phyloP scores from a whole-genome alignment of 1,140 invertebrate genomes.

The Zophobas atratus region DNA sequence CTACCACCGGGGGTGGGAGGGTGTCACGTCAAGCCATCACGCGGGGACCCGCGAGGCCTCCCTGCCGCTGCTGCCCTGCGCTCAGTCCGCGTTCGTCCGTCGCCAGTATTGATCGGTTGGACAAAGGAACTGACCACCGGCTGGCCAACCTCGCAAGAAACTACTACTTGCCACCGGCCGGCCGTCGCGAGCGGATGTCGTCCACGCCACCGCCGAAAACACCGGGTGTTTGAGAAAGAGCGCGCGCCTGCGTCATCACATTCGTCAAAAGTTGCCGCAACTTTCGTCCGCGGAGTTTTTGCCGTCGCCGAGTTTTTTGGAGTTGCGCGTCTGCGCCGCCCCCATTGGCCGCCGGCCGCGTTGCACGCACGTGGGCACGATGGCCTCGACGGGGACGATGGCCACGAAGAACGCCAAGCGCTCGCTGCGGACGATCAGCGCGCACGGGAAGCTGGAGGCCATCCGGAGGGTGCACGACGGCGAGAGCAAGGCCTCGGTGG shows the following conservation, averaged over 20 bases:
- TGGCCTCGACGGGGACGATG: constrained; percentile 50
- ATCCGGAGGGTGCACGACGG: constrained; percentile 86
- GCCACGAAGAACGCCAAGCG: constrained; percentile 74
- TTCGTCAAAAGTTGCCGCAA: constrained; percentile 57
- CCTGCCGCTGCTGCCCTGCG: constrained; percentile 57
- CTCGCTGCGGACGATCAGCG: constrained; percentile 78
- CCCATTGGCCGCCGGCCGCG: constrained; percentile 55
- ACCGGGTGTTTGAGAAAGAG: constrained; percentile 20
- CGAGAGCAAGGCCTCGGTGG: constrained; percentile 87
- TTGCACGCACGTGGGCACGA: constrained; percentile 35
- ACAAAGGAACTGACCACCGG: constrained; percentile 68
- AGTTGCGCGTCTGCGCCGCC: constrained; percentile 55
- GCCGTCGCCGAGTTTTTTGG: constrained; percentile 55
- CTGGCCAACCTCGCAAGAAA: constrained; percentile 62
- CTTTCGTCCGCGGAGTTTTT: constrained; percentile 55
- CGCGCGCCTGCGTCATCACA: constrained; percentile 54
- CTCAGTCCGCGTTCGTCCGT: constrained; percentile 63
- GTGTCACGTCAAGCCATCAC: constrained; percentile 68
- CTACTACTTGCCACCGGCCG: constrained; percentile 56
- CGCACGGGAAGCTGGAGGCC: constrained; percentile 83
- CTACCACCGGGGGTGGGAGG: constrained; percentile 61
- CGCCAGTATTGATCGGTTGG: constrained; percentile 66
- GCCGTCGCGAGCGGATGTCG: constrained; percentile 48
- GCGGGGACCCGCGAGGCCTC: constrained; percentile 64
- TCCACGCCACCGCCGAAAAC: neutral